Evolutionary conservation across 2,113 vertebrate species (phyloP).

Genomic region (Spheniscus mendiculus): DNA sequence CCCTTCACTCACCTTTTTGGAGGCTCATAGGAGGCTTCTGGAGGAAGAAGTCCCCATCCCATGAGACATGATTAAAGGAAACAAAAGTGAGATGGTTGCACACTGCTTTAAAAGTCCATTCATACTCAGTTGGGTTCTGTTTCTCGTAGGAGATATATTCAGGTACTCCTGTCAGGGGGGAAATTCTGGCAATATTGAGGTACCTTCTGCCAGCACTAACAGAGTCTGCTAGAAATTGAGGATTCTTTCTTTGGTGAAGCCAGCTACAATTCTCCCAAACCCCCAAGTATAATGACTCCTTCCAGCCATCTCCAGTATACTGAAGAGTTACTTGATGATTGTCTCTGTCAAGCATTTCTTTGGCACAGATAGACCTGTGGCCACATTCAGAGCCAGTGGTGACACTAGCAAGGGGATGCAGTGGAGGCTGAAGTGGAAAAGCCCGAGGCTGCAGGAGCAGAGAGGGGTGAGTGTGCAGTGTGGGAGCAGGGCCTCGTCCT

Average conservation of each 20-base stretch:
- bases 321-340: not conserved
- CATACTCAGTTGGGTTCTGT: not conserved
- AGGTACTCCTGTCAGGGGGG: not conserved
- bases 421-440: not conserved
- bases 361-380: not conserved
- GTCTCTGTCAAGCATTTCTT: not conserved
- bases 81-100: not conserved
- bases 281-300: not conserved
- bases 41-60: not conserved
- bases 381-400: not conserved
- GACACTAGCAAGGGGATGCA: not conserved
- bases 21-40: not conserved
- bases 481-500: accelerated
- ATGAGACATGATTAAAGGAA: not conserved
- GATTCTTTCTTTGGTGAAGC: not conserved
- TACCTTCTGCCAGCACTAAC: not conserved
- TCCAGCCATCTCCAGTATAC: not conserved
- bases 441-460: not conserved
- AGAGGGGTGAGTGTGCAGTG: not conserved
- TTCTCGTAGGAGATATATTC: not conserved
- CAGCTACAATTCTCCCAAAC: not conserved
- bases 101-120: not conserved
- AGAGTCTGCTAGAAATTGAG: not conserved
- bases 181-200: not conserved
- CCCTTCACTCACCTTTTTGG: not conserved